Evolutionary conservation across 2,888 invertebrate genomes (phyloP), one percentile per base, ranked within the genome.

Genomic region (Lucinisca nassula): DNA sequence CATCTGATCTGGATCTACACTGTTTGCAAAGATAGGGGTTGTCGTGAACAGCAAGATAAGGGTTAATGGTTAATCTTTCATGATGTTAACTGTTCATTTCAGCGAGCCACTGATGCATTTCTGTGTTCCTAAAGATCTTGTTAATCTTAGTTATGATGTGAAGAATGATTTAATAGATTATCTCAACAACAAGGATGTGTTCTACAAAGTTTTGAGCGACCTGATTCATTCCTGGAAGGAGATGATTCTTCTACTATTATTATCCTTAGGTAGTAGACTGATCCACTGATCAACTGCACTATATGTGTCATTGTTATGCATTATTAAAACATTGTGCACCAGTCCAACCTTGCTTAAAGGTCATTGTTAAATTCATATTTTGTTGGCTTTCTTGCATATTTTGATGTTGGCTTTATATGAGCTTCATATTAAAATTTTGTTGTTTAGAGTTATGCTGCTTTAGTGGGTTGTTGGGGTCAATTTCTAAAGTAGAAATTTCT

Each of bases 141-240:
- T 97, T 91, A 97, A 98, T 82, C 96, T 98, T 14, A 97, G 97
- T 0, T 97, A 97, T 67, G 97, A 83, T 88, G 97, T 98, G 32
- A 97, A 95, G 89, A 97, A 97, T 78, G 98, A 98, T 95, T 97
- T 98, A 92, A 98, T 98, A 96, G 97, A 97, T 6, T 97, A 98
- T 93, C 97, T 99, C 61, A 98, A 99, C 95, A 98, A 98, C 93
- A 98, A 98, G 98, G 98, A 98, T 95, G 97, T 98, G 37, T 97
- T 98, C 92, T 98, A 98, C 96, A 98, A 98, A 96, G 97, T 98
- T 95, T 97, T 99, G 32, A 98, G 98, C 74, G 99, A 99, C 96
- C 97, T 99, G 6, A 98, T 98, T 95, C 97, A 98, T 85, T 98
- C 98, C 38, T 98, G 98, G 98, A 97, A 97, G 94, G 98, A 98